phyloP scores from a whole-genome alignment of 2,888 invertebrate species.

The Campopleginae sp. region DNA sequence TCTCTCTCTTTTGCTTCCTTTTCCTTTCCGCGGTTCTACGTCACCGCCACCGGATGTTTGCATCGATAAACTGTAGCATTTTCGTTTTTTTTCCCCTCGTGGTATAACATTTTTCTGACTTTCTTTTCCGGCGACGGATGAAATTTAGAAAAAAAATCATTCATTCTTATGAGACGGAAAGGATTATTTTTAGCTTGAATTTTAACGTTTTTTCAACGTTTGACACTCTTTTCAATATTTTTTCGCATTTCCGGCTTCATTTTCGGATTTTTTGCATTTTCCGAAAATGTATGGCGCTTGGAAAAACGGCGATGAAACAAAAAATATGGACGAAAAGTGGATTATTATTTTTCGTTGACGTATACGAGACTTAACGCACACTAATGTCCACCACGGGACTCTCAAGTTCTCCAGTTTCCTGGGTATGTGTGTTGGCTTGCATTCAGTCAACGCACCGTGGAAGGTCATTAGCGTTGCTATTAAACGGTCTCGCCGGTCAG shows the following conservation, averaged over 20 bases:
- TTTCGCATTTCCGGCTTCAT: not conserved
- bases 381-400: not conserved
- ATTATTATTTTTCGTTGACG: not conserved
- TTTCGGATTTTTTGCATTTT: not conserved
- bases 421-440: slow-evolving; percentile 62
- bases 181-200: not conserved
- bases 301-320: not conserved
- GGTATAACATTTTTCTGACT: not conserved
- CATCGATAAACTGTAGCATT: slow-evolving; percentile 41
- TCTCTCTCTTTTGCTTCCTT: not conserved
- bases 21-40: not conserved
- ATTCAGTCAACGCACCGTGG: slow-evolving; percentile 73
- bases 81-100: not conserved
- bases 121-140: not conserved
- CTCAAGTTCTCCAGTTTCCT: slow-evolving; percentile 65
- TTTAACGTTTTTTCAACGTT: not conserved
- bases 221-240: not conserved
- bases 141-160: not conserved
- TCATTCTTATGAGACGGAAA: not conserved
- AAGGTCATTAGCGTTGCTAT: slow-evolving; percentile 76
- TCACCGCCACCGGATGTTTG: slow-evolving; percentile 51
- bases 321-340: not conserved
- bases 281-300: not conserved
- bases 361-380: not conserved
- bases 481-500: slow-evolving; percentile 66